Conservation (phyloP, 2,888 invertebrate species). For the Argyresthia goedartella region DNA sequence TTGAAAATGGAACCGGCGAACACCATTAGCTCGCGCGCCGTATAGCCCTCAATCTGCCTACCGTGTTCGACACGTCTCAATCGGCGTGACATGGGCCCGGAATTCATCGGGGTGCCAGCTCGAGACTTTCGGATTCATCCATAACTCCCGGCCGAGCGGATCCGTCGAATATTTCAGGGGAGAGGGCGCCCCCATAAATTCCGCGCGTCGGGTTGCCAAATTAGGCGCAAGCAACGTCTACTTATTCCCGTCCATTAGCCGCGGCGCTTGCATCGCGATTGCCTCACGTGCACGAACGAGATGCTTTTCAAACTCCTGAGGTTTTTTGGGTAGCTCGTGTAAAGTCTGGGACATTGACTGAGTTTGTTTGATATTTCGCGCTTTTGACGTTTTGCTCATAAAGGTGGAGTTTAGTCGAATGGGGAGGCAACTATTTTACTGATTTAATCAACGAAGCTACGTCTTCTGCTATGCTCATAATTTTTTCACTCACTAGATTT, state of each 20-base stretch:
- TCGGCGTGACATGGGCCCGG: conserved; percentile 31
- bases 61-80: conserved; percentile 13
- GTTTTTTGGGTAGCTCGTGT: not conserved
- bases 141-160: conserved; percentile 68
- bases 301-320: not conserved
- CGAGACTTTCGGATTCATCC: conserved; percentile 70
- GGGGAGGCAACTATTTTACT: too few species aligned
- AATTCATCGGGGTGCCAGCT: conserved; percentile 61
- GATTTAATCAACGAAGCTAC: too few species aligned
- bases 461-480: too few species aligned
- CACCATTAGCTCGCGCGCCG: not conserved
- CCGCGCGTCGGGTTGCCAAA: conserved; percentile 69
- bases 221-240: conserved; percentile 65
- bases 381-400: too few species aligned
- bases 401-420: too few species aligned
- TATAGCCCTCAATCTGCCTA: not conserved
- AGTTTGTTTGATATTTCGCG: too few species aligned
- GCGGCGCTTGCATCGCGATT: conserved; percentile 15
- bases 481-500: too few species aligned
- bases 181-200: conserved; percentile 63
- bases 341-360: not conserved
- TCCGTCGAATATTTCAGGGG: conserved; percentile 67
- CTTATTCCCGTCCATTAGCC: conserved; percentile 58
- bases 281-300: not conserved
- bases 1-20: not conserved